Base-by-base conservation (phyloP, 1,140 invertebrate genomes). In the Eriocheir sinensis region DNA sequence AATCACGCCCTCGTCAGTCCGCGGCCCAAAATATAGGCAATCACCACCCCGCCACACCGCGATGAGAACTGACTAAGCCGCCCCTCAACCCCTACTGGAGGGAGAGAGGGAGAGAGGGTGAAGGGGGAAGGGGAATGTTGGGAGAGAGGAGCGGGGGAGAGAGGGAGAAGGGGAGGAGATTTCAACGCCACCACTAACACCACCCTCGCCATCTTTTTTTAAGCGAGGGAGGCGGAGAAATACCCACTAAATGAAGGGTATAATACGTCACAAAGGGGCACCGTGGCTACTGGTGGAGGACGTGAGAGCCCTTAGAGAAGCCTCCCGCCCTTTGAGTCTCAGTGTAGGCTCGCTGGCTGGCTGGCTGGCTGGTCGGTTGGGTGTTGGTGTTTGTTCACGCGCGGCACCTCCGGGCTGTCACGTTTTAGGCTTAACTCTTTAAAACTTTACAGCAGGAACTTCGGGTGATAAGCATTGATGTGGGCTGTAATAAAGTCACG, bases 111-210 rank as follows among this genome's bases (percentile, higher is more conserved):
- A 38, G 1, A n/a, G 1, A 38, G 9, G 32, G 83, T 30, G 83
- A 86, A 86, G 83, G 83, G 60, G 60, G 83, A 36, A 86, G 83
- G 36, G 80, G 83, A 4, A 41, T 3, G 1, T 30, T 27, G 83
- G 30, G 4, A 36, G 4, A 86, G 83, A 12, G 30, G 83, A 41
- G 40, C 36, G 83, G 34, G 83, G 34, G 4, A 36, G 4, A 86
- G 83, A 12, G 30, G 83, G 60, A 41, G 40, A 12, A 34, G 34
- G 83, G 34, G 40, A 41, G 83, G 83, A 40, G 83, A 86, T 32
- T 86, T 86, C 83, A 86, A 86, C 83, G 83, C 83, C 34, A 72
- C 60, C 27, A 34, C 36, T 34, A 86, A 86, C 83, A 34, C 83
- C 34, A 72, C 60, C 27, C 17, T 72, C 60, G 60, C 60, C 60